phyloP scores from a whole-genome alignment of 2,113 vertebrate genomes.

The Callocephalon fimbriatum region DNA sequence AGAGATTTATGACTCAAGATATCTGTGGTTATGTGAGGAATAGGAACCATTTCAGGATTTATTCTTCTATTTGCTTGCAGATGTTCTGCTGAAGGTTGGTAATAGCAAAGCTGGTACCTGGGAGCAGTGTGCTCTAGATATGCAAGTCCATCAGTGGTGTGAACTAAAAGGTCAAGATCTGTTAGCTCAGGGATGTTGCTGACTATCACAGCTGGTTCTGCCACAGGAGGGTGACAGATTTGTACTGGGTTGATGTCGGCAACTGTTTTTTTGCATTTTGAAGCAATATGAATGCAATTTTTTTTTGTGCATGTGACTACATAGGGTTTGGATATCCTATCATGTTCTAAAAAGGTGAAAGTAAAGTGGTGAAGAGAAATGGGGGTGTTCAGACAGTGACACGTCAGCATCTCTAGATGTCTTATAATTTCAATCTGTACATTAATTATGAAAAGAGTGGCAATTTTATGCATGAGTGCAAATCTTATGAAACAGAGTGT shows the following conservation, averaged over 20 bases:
- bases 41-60: neutral
- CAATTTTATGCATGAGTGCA: constrained; percentile 5
- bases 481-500: constrained; percentile 31
- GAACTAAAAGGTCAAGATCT: neutral
- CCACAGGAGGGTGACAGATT: neutral
- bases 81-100: neutral
- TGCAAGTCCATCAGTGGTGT: neutral
- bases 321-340: neutral
- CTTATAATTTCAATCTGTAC: constrained; percentile 7
- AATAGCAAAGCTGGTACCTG: neutral
- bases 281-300: neutral
- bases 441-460: neutral
- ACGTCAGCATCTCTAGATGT: neutral
- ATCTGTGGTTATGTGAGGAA: neutral
- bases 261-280: neutral
- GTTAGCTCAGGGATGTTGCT: neutral
- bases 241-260: neutral
- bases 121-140: neutral
- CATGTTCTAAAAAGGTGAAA: neutral
- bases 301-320: rapidly evolving
- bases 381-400: neutral
- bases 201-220: neutral
- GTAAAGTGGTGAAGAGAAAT: neutral
- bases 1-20: neutral
- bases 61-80: neutral